Conservation (phyloP, 2,888 invertebrate species). For the Watsonalla cultraria region DNA sequence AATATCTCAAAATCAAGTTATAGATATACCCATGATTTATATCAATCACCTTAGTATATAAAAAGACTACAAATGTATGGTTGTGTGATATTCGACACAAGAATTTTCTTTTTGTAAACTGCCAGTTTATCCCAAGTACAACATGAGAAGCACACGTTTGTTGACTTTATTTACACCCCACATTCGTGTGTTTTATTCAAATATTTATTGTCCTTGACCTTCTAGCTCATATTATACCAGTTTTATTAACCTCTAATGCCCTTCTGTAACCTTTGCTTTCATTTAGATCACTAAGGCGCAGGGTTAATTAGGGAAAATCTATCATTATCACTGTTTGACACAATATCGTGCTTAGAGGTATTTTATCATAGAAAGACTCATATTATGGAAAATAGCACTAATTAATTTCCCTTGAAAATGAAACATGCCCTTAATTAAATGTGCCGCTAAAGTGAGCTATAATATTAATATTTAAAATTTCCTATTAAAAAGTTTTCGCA, state of each 20-base stretch:
- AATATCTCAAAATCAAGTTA: too few relatives aligned
- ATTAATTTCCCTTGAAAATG: constrained; percentile 14
- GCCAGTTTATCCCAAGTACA: neutral
- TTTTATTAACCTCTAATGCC: neutral
- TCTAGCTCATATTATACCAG: neutral
- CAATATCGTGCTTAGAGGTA: constrained; percentile 1
- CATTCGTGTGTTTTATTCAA: neutral
- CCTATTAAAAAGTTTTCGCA: neutral
- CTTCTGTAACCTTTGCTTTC: neutral
- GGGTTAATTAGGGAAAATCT: neutral
- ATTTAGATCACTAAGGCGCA: neutral
- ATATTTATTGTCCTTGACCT: neutral
- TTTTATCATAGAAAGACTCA: constrained; percentile 17
- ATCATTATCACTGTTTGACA: neutral
- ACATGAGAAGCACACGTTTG: neutral
- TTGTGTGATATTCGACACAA: too few relatives aligned
- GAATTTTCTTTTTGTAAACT: too few relatives aligned
- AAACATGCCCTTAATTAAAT: constrained; percentile 13
- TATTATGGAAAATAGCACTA: constrained; percentile 11
- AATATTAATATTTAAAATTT: neutral
- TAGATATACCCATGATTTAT: too few relatives aligned
- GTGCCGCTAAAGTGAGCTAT: neutral
- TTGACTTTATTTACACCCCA: neutral
- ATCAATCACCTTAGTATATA: too few relatives aligned
- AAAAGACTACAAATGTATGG: too few relatives aligned